These are phyloP conservation scores for Sweltsa coloradensis DNA, from an alignment of 1,140 invertebrate species.

Conservation along the genomic window DNA sequence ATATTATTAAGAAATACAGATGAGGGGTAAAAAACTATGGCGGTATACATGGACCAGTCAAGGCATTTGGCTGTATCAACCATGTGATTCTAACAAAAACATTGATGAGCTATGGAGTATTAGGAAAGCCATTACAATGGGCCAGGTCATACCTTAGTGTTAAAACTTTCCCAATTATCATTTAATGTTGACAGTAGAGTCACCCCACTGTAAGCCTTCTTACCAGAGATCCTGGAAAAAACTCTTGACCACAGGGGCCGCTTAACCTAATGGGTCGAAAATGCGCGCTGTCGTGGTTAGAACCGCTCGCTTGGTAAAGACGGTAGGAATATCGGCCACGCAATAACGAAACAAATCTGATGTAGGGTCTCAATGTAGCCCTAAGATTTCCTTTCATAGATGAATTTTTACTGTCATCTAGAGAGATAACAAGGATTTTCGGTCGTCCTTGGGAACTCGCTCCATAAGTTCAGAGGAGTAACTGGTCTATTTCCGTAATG, in stretches of 20 bases:
- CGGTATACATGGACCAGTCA: too few species aligned
- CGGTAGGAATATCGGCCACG: background rate
- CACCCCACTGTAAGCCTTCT: background rate
- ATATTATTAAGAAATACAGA: too few species aligned
- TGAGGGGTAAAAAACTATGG: too few species aligned
- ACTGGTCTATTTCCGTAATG: constrained; percentile 14
- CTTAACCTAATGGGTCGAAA: constrained; percentile 13
- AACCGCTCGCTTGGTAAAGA: constrained; percentile 7
- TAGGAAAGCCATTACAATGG: too few species aligned
- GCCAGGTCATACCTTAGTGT: too few species aligned
- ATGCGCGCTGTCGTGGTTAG: constrained; percentile 10
- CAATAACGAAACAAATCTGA: constrained; percentile 9
- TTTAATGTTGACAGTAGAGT: background rate
- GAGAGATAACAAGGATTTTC: constrained; percentile 5
- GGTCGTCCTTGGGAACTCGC: constrained; percentile 4
- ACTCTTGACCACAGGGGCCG: constrained; percentile 12
- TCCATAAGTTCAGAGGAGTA: background rate
- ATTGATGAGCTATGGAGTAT: too few species aligned
- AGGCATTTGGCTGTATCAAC: too few species aligned
- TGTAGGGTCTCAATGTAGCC: constrained; percentile 13
- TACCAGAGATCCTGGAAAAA: constrained; percentile 14
- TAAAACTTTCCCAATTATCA: background rate
- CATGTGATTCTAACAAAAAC: too few species aligned
- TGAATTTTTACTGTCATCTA: background rate
- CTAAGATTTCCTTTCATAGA: constrained; percentile 14